Evolutionary conservation across 2,888 invertebrate genomes (phyloP).

Genomic region (Polyommatus icarus): DNA sequence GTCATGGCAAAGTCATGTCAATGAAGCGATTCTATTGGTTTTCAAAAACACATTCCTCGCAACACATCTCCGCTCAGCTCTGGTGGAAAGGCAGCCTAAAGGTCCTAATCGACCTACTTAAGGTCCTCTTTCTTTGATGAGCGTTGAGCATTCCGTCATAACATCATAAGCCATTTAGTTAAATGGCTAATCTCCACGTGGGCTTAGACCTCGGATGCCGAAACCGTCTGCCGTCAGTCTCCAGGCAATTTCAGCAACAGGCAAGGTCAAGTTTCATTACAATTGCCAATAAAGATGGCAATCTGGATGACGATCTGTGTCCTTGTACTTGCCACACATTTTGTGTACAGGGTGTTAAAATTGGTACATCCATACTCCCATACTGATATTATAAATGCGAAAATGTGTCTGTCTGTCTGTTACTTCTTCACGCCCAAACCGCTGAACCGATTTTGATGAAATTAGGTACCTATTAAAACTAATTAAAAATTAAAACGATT

Average conservation of each 20-base stretch:
- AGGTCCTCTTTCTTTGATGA: not conserved
- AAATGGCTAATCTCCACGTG: slow-evolving; percentile 37
- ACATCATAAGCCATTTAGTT: not conserved
- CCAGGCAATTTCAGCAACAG: slow-evolving; percentile 60
- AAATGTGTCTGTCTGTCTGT: too few species aligned
- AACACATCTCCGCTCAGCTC: too few species aligned
- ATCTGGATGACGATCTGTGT: not conserved
- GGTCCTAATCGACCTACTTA: not conserved
- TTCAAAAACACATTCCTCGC: too few species aligned
- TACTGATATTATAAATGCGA: too few species aligned
- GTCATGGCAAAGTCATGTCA: too few species aligned
- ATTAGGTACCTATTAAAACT: too few species aligned
- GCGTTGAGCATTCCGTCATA: not conserved
- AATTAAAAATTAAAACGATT: too few species aligned
- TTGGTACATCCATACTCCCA: not conserved
- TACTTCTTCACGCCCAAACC: too few species aligned
- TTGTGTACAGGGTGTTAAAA: not conserved
- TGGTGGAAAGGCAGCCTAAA: too few species aligned
- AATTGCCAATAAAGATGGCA: slow-evolving; percentile 39
- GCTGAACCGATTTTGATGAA: too few species aligned
- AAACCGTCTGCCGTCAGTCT: slow-evolving; percentile 59
- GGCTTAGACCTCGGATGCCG: slow-evolving; percentile 55
- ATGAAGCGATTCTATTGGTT: too few species aligned
- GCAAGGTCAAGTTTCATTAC: slow-evolving; percentile 63
- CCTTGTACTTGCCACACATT: slow-evolving; percentile 23